Percentiles rank a stretch among this genome's conserved stretches.
Evolutionary conservation across 2,888 invertebrate species (phyloP).

Genomic region (Crocallis elinguaria): DNA sequence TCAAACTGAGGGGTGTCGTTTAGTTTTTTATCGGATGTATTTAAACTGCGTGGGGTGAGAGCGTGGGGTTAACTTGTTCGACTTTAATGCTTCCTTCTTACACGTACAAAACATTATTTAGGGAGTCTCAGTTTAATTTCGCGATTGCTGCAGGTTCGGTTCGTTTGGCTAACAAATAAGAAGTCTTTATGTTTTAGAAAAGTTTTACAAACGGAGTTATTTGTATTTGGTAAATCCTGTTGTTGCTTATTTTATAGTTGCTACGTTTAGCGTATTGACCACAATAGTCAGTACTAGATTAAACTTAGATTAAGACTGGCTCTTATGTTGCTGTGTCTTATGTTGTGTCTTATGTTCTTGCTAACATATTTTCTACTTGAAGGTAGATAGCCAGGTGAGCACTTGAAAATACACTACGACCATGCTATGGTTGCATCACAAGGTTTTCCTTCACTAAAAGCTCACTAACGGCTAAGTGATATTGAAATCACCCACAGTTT

Average conservation of each 20-base stretch:
- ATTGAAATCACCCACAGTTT: no score
- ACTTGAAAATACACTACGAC: no score
- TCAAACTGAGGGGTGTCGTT: slow-evolving; percentile 64
- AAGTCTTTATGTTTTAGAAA: slow-evolving; percentile 25
- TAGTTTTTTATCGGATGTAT: slow-evolving; percentile 83
- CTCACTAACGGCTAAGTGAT: no score
- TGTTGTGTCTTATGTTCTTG: no score
- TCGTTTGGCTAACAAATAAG: slow-evolving; percentile 38
- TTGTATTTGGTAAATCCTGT: not conserved
- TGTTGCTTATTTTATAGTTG: not conserved
- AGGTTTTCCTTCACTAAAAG: no score
- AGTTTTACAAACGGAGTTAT: slow-evolving; percentile 12
- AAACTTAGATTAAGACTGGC: no score
- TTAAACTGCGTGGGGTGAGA: slow-evolving; percentile 63
- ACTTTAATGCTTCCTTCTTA: slow-evolving; percentile 79
- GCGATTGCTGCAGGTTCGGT: slow-evolving; percentile 25
- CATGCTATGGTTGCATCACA: no score
- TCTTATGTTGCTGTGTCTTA: no score
- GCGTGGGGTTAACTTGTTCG: slow-evolving; percentile 76
- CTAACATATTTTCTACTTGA: no score
- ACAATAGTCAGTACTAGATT: no score
- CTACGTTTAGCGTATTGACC: no score
- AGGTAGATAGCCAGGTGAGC: no score
- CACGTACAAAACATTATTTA: slow-evolving; percentile 58
- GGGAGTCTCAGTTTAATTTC: slow-evolving; percentile 38